Evolutionary conservation across 2,113 vertebrate species (phyloP).

Genomic region (Oreotrochilus melanogaster): DNA sequence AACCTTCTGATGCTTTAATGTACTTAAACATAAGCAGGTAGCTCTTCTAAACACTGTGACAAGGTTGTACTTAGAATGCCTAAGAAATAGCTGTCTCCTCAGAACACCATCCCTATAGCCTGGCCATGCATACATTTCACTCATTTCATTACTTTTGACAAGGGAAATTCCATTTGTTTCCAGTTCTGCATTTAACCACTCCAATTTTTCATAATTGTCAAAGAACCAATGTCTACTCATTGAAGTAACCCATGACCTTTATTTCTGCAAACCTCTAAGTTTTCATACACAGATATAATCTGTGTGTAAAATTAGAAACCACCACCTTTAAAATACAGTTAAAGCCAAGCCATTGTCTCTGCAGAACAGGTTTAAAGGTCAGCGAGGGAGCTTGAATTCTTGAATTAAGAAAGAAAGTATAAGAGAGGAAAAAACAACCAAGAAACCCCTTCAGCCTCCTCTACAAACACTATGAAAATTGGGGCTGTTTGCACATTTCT

Average conservation of each 20-base stretch:
- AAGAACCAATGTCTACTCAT: background rate
- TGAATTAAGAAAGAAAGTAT: background rate
- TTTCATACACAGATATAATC: background rate
- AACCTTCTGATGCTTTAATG: too few relatives aligned
- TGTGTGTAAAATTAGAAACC: background rate
- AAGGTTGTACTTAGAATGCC: background rate
- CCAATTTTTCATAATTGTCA: background rate
- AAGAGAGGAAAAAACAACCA: accelerated
- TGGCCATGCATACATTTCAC: background rate
- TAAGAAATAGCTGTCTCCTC: accelerated
- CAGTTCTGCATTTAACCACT: background rate
- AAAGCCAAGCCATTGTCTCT: background rate
- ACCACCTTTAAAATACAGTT: background rate
- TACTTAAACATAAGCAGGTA: accelerated
- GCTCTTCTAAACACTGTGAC: background rate
- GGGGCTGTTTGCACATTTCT: background rate
- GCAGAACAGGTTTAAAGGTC: background rate
- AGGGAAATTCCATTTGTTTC: too few relatives aligned
- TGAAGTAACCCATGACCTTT: background rate
- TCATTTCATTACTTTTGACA: background rate
- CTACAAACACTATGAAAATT: background rate
- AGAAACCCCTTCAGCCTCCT: background rate
- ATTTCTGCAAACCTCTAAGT: background rate
- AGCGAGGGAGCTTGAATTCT: background rate
- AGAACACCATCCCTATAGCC: accelerated